phyloP scores from a whole-genome alignment of 2,113 vertebrate species.

The Chlorodrepanis virens region DNA sequence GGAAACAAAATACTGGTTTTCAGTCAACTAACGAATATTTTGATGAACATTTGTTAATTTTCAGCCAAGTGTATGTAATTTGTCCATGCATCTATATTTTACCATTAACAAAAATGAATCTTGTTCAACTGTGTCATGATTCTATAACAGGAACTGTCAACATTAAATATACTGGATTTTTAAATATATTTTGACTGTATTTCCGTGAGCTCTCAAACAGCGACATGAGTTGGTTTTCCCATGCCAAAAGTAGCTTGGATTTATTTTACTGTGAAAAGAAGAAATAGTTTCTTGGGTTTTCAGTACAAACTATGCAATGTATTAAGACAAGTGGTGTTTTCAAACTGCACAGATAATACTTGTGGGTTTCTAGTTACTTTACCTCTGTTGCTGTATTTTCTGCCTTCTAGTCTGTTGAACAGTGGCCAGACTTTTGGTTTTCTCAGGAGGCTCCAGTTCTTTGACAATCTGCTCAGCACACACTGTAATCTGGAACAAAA shows the following conservation, averaged over 20 bases:
- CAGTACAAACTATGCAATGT: not conserved
- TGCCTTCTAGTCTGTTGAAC: conserved; percentile 88
- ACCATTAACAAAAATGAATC: not conserved
- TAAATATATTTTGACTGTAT: not conserved
- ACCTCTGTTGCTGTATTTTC: conserved; percentile 82
- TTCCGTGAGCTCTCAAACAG: not conserved
- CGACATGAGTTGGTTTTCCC: not conserved
- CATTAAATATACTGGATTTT: not conserved
- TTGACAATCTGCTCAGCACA: conserved; percentile 84
- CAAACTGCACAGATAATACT: not conserved
- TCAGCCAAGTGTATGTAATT: not conserved
- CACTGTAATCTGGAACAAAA: conserved; percentile 80
- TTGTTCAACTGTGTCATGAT: not conserved
- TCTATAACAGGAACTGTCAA: not conserved
- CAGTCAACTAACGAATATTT: not conserved
- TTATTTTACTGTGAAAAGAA: not conserved
- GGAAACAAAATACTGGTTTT: not conserved
- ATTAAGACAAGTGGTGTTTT: not conserved
- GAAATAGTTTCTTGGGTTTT: not conserved
- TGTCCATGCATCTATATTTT: not conserved
- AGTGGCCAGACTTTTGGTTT: conserved; percentile 71
- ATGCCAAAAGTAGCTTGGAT: not conserved
- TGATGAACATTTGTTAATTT: not conserved
- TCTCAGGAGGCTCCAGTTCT: conserved; percentile 84
- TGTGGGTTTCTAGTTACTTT: not conserved